Evolutionary conservation across 2,797 vertebrate genomes (phyloP).

Genomic region (Oceanodroma leucorhoa): DNA sequence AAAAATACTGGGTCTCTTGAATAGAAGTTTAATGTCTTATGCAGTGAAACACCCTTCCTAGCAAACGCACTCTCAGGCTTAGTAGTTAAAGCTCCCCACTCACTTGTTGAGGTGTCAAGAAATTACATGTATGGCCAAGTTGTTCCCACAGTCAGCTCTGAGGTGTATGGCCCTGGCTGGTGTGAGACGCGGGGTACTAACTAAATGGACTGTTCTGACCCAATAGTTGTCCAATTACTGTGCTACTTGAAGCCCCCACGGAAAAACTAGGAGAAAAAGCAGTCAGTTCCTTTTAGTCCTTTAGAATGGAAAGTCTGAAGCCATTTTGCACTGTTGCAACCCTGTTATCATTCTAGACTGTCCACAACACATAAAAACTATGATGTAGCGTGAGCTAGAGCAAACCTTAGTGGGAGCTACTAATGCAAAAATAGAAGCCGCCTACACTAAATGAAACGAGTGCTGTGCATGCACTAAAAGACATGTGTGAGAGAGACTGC

Average conservation of each 20-base stretch:
- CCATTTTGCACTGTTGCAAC: background rate
- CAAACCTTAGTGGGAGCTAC: background rate
- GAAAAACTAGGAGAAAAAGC: background rate
- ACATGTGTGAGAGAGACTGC: background rate
- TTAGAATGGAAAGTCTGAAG: background rate
- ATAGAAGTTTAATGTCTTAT: background rate
- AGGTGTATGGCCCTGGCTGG: no score
- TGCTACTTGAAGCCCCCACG: background rate
- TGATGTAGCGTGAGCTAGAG: background rate
- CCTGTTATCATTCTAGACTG: background rate
- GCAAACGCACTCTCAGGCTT: background rate
- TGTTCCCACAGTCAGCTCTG: background rate
- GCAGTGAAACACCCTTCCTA: background rate
- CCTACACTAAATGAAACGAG: background rate
- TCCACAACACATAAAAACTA: background rate
- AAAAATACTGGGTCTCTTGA: background rate
- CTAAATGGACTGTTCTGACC: background rate
- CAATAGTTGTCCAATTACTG: background rate
- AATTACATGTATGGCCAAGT: background rate
- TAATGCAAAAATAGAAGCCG: constrained; percentile 8
- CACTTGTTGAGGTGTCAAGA: background rate
- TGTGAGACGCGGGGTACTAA: background rate
- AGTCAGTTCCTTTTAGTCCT: background rate
- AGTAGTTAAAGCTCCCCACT: background rate
- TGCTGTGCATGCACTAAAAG: background rate